Evolutionary conservation across 2,113 vertebrate genomes (phyloP), one percentile per base, ranked within the genome.

Genomic region (Hucho hucho): DNA sequence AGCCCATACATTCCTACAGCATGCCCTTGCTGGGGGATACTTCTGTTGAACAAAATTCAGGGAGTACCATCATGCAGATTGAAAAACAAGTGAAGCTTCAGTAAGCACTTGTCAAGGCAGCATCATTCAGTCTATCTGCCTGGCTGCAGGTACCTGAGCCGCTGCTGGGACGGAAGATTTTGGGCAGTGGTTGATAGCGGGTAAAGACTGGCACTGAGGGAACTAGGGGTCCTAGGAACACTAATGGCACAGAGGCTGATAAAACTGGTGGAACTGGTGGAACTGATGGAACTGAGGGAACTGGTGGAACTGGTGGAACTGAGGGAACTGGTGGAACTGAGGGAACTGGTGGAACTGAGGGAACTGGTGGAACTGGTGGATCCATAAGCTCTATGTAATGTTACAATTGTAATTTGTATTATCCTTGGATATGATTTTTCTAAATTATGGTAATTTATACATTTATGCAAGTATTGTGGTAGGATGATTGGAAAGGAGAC

Each of bases 111-210:
- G 66, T 0, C 68, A 46, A 66, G 14, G 6, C 66, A 2, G 46
- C 29, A 12, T 67, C 32, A 28, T 20, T 53, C 37, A 32, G 71
- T 80, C 73, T 65, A 71, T 26, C 83, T 71, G 81, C 65, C 26
- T 53, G 64, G 65, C 43, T 66, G 49, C 25, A 58, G 29, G 75
- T 93, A 93, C 84, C 87, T 90, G 87, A 79, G 32, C 83, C 79
- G 70, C 86, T 77, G 72, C 82, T 77, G 64, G 87, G 81, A 87
- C 79, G 86, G 83, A 89, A 90, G 88, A 93, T 90, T 90, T 78
- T 87, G 61, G 90, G 92, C 59, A 93, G 87, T 16, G 47, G 47
- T 49, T 49, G 47, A 16, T 16, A 14, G 47, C 3, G 47, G 47
- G 47, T 49, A 12, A 49, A 49, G 14, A 3, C 13, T 53, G 49